A percentile compares a stretch with the other conserved stretches of the same genome.
Evolutionary conservation across 2,113 vertebrate genomes (phyloP).

Genomic region (Heterotis niloticus): DNA sequence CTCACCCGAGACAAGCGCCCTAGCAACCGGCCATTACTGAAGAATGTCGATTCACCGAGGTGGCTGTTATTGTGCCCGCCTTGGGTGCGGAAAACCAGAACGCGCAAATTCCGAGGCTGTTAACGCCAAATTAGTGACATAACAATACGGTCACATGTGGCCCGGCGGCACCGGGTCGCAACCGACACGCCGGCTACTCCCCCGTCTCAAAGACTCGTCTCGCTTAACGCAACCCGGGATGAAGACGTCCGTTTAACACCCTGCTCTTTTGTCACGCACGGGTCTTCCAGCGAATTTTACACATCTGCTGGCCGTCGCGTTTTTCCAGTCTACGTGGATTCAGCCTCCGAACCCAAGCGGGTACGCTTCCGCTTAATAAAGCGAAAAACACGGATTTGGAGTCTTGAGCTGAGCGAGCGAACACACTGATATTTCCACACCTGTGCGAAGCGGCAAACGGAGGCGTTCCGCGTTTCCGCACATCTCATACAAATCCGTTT

Average conservation of each 20-base stretch:
- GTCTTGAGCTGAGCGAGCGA: slow-evolving; percentile 25
- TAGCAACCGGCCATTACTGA: slow-evolving; percentile 59
- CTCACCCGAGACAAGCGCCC: slow-evolving; percentile 49
- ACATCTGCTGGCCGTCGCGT: too few species aligned
- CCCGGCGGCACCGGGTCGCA: slow-evolving; percentile 20
- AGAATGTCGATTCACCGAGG: slow-evolving; percentile 64
- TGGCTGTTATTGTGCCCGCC: slow-evolving; percentile 54
- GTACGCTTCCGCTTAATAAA: slow-evolving; percentile 34
- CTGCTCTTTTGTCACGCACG: too few species aligned
- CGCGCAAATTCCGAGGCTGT: slow-evolving; percentile 52
- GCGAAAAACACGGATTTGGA: slow-evolving; percentile 35
- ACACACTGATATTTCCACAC: slow-evolving; percentile 37
- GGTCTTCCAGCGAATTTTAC: too few species aligned
- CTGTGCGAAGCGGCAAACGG: slow-evolving; percentile 19
- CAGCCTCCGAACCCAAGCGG: slow-evolving; percentile 29
- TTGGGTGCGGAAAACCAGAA: slow-evolving; percentile 50
- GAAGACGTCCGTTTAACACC: background rate
- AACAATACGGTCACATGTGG: slow-evolving; percentile 60
- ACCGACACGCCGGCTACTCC: background rate
- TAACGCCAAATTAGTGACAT: slow-evolving; percentile 69
- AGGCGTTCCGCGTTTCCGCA: background rate
- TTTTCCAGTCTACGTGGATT: slow-evolving; percentile 26
- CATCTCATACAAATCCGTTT: background rate
- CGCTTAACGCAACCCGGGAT: background rate
- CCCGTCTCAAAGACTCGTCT: background rate